Evolutionary conservation across 2,113 vertebrate genomes (phyloP), one percentile per base, ranked within the genome.

Genomic region (Danio rerio): DNA sequence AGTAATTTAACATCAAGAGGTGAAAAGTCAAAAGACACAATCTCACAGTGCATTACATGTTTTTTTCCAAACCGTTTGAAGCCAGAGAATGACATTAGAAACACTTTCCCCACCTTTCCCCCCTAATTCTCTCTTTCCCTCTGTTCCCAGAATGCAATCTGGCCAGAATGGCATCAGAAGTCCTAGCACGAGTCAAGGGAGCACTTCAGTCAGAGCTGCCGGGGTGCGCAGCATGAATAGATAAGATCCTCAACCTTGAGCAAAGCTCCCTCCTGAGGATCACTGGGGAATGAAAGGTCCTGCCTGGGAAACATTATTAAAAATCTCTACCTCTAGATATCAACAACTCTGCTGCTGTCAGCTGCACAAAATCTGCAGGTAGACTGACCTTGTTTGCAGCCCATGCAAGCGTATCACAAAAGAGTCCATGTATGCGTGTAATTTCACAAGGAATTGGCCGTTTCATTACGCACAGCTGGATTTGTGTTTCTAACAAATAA

Each of bases 251-350:
- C 58, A 78, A 78, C 65, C 65, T 59, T 78, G 73, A 75, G 74
- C 63, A 65, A 83, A 77, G 63, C 56, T 42, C 68, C 65, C 65
- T 83, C 74, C 45, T 70, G 65, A 71, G 81, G 45, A 71, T 71
- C 56, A 61, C 55, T 16, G 45, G 47, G 72, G 65, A 71, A 78
- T 61, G 50, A 77, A 83, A 43, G 74, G 75, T 83, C 65, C 68
- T 83, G 65, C 45, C 49, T 61, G n/a, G 68, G 76, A 83, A 78
- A 83, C 74, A 78, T 71, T 79, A 66, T 55, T 83, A 70, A 52
- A 82, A 74, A 75, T 56, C 74, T 78, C 16, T 58, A 20, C 47
- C 63, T 61, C 62, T 58, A n/a, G 70, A 70, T 69, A 62, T 78
- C 74, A 78, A 78, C 16, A 76, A 71, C 58, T 45, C 74, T 43